A percentile compares a stretch with the other conserved stretches of the same genome.
Evolutionary conservation across 1,140 invertebrate genomes (phyloP).

Genomic region (Saccostrea cuccullata): DNA sequence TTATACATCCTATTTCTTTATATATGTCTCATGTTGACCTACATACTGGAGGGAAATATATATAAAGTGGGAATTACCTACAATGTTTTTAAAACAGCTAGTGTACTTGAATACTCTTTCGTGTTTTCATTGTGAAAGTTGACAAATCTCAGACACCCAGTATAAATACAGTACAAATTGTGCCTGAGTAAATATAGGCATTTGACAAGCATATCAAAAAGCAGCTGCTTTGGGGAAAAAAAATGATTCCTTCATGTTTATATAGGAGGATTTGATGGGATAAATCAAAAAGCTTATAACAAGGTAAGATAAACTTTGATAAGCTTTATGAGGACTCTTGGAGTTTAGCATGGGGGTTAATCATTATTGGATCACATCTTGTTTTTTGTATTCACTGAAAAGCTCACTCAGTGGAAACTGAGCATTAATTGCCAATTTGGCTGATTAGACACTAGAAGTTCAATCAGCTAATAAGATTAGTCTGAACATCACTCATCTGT

Average conservation of each 20-base stretch:
- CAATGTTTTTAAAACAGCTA: too few species aligned
- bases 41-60: too few species aligned
- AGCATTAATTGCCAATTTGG: constrained; percentile 32
- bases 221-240: neutral
- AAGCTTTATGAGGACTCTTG: neutral
- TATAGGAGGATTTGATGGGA: neutral
- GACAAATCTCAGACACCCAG: too few species aligned
- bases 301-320: constrained; percentile 6
- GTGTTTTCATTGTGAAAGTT: too few species aligned
- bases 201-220: too few species aligned
- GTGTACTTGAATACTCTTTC: too few species aligned
- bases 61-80: too few species aligned
- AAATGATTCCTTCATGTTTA: neutral
- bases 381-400: neutral
- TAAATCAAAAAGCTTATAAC: neutral
- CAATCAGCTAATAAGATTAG: constrained; percentile 29
- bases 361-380: neutral
- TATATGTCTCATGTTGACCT: too few species aligned
- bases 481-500: constrained; percentile 17
- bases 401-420: neutral
- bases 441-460: neutral
- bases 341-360: neutral
- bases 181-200: too few species aligned
- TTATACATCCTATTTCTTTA: too few species aligned
- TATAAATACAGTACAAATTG: too few species aligned